phyloP scores from a whole-genome alignment of 2,888 invertebrate genomes.

The Tetheella fluctuosa region DNA sequence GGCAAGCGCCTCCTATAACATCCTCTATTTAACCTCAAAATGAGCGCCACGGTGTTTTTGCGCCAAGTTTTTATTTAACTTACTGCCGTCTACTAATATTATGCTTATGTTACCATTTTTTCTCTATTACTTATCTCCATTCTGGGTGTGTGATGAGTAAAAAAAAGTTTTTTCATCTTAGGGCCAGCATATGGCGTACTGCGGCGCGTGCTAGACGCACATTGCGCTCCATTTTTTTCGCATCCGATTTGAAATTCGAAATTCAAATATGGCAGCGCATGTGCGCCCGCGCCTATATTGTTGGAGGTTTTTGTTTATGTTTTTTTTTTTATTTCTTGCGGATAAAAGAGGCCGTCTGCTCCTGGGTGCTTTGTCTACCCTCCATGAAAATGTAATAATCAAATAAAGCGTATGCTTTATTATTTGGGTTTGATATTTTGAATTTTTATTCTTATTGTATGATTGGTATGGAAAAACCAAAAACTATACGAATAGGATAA shows the following conservation, averaged over 20 bases:
- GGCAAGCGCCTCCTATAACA: slow-evolving; percentile 54
- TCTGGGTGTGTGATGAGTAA: slow-evolving; percentile 71
- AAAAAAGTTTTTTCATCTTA: slow-evolving; percentile 68
- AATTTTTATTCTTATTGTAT: background rate
- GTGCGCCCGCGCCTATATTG: slow-evolving; percentile 67
- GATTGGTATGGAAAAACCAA: background rate
- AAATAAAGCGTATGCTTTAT: slow-evolving; percentile 43
- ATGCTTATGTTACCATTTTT: slow-evolving; percentile 82
- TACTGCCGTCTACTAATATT: slow-evolving; percentile 73
- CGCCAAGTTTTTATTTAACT: slow-evolving; percentile 66
- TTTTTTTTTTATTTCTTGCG: slow-evolving; percentile 51
- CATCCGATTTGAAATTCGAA: slow-evolving; percentile 79
- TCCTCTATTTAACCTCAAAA: slow-evolving; percentile 76
- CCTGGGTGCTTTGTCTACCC: slow-evolving; percentile 36
- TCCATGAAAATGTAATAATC: slow-evolving; percentile 51
- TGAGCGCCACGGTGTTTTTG: slow-evolving; percentile 63
- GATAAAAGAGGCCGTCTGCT: slow-evolving; percentile 56
- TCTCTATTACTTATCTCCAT: slow-evolving; percentile 66
- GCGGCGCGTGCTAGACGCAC: slow-evolving; percentile 75
- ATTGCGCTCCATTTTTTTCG: slow-evolving; percentile 80
- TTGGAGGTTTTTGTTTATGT: slow-evolving; percentile 56
- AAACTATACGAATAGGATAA: no score
- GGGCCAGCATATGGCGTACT: slow-evolving; percentile 60
- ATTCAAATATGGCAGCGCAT: slow-evolving; percentile 74
- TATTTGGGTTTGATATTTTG: slow-evolving; percentile 14